Evolutionary conservation across 2,113 vertebrate species (phyloP).

Genomic region (Chaetodon auriga): DNA sequence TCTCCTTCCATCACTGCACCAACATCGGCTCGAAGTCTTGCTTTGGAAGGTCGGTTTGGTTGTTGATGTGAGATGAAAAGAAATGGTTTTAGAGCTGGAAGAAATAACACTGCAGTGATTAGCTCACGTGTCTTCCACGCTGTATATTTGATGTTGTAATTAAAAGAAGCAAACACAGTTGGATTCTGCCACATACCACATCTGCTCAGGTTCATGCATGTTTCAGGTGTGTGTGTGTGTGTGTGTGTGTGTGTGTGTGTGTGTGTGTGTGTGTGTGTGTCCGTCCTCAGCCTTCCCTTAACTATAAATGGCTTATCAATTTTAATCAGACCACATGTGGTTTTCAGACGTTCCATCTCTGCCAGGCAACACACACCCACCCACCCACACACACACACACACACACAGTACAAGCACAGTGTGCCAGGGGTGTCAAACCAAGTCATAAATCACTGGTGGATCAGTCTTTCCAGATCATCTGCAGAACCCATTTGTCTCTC

Average conservation of each 20-base stretch:
- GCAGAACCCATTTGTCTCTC: conserved; percentile 54
- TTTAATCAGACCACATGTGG: conserved; percentile 69
- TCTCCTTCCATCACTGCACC: conserved; percentile 19
- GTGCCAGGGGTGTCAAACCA: conserved; percentile 68
- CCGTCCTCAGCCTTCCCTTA: conserved; percentile 14
- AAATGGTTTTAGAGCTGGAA: not conserved
- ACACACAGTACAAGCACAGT: conserved; percentile 8
- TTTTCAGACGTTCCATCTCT: conserved; percentile 61
- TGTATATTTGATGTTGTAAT: conserved; percentile 19
- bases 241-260: not conserved
- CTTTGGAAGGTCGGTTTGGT: not conserved
- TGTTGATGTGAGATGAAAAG: conserved; percentile 12
- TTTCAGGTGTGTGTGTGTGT: not conserved
- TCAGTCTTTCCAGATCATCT: conserved; percentile 68
- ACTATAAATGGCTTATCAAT: conserved; percentile 59
- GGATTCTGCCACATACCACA: conserved; percentile 5
- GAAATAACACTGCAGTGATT: not conserved
- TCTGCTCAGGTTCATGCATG: conserved; percentile 15
- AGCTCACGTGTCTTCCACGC: conserved; percentile 2
- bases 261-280: not conserved
- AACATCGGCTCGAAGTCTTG: conserved; percentile 11
- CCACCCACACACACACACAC: conserved; percentile 19
- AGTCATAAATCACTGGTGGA: conserved; percentile 73
- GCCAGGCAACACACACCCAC: conserved; percentile 25
- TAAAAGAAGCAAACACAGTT: conserved; percentile 31